Percentiles rank a stretch among this genome's conserved stretches.
phyloP scores from a whole-genome alignment of 2,888 invertebrate species.

The Notocelia uddmanniana region DNA sequence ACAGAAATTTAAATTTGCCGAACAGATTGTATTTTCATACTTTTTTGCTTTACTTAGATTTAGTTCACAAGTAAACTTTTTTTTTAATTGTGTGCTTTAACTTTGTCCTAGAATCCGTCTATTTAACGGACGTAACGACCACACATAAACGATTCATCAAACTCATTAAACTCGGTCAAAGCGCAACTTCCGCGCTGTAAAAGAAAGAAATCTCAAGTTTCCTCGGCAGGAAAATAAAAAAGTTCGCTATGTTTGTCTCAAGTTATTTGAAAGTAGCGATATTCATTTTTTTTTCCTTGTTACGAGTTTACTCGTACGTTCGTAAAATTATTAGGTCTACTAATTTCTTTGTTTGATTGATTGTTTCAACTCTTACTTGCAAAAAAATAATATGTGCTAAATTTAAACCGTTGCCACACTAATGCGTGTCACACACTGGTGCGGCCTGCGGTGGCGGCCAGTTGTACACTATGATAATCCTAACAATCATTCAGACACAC shows the following conservation, averaged over 20 bases:
- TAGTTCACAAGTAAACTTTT: neutral
- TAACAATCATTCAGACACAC: no score
- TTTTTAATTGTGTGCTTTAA: neutral
- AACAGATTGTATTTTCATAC: neutral
- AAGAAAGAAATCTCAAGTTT: slow-evolving; percentile 67
- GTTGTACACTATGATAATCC: no score
- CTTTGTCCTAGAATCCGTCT: slow-evolving; percentile 5
- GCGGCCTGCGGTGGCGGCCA: no score
- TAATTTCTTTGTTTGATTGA: no score
- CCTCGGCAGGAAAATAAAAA: slow-evolving; percentile 65
- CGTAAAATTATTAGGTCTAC: no score
- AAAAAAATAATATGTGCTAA: no score
- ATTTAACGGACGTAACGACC: slow-evolving; percentile 22
- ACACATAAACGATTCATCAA: slow-evolving; percentile 62
- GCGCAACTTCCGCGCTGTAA: slow-evolving; percentile 62
- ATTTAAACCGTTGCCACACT: no score
- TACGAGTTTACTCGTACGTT: no score
- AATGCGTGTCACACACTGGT: no score
- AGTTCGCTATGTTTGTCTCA: slow-evolving; percentile 53
- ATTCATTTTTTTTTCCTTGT: neutral
- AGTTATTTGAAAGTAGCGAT: slow-evolving; percentile 43
- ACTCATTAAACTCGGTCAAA: slow-evolving; percentile 68
- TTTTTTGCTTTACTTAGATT: neutral
- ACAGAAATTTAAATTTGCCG: neutral
- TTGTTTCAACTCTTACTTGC: no score